Base-by-base conservation (phyloP, 1,140 invertebrate species). In the Formica selysi region DNA sequence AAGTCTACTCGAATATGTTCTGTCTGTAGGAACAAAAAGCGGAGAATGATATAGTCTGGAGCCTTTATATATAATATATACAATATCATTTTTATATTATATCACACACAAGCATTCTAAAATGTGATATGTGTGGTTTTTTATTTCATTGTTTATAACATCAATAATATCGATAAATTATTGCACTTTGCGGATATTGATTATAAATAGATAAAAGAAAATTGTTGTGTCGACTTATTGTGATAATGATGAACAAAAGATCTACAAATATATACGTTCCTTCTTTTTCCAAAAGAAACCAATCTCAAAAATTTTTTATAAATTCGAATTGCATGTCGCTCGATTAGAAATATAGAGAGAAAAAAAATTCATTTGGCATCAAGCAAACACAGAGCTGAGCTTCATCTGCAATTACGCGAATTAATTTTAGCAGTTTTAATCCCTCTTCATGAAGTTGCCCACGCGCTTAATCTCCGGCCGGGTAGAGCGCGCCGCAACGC, bases 391-490 rank as follows among this genome's bases (percentile, higher is more conserved):
- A 81, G 68, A 44, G 68, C 38, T 80, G 88, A 79, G 70, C 89
- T 89, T 88, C 86, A 89, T 76, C 85, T 89, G 89, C 91, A 93
- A 93, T 93, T 92, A 92, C 92, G 91, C 81, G 90, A 93, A 93
- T 93, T 92, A 91, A 93, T 93, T 92, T 92, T 87, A 91, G 86
- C 90, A 92, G 87, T 92, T 93, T 90, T 92, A 92, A 93, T 93
- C 91, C 84, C 81, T 74, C 79, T 87, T 85, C 87, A 89, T 89
- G 65, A 91, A 90, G 87, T 90, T 91, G 76, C 91, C 62, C 87
- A 76, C 76, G 71, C 79, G 71, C 79, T 91, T 91, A 91, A 90
- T 91, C 89, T 87, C 59, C 67, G 87, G 70, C 76, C 51, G 64
- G 57, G 73, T 32, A 38, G 41, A 81, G 68, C 76, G 71, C 65